Conservation (phyloP, 2,113 vertebrate genomes). For the Puffinus mauretanicus region DNA sequence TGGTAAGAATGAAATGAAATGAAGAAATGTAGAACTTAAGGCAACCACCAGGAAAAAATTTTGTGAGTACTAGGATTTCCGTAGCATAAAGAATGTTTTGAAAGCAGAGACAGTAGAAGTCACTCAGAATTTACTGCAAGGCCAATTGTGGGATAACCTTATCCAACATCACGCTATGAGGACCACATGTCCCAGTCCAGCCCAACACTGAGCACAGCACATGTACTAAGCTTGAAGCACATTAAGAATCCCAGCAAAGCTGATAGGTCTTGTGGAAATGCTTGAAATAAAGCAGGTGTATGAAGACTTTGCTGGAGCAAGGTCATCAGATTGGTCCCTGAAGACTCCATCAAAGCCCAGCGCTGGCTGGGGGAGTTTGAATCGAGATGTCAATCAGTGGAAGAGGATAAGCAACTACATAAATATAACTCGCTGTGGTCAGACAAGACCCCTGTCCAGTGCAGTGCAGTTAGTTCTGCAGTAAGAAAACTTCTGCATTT, state of each 20-base stretch:
- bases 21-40: background rate
- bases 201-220: background rate
- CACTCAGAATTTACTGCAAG: background rate
- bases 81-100: background rate
- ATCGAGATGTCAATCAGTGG: background rate
- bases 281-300: background rate
- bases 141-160: background rate
- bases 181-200: background rate
- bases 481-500: background rate
- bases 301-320: background rate
- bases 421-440: background rate
- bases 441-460: background rate
- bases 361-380: background rate
- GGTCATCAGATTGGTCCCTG: background rate
- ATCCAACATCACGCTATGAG: rapidly evolving
- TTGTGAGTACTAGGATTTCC: background rate
- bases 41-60: background rate
- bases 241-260: background rate
- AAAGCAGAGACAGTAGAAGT: background rate
- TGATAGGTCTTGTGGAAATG: background rate
- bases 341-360: background rate
- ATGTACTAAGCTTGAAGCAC: background rate
- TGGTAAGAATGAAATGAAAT: background rate
- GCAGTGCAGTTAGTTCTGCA: background rate
- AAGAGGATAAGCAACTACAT: background rate